These are phyloP conservation scores for Gila robusta DNA, from an alignment of 2,797 vertebrate species.

Conservation along the genomic window DNA sequence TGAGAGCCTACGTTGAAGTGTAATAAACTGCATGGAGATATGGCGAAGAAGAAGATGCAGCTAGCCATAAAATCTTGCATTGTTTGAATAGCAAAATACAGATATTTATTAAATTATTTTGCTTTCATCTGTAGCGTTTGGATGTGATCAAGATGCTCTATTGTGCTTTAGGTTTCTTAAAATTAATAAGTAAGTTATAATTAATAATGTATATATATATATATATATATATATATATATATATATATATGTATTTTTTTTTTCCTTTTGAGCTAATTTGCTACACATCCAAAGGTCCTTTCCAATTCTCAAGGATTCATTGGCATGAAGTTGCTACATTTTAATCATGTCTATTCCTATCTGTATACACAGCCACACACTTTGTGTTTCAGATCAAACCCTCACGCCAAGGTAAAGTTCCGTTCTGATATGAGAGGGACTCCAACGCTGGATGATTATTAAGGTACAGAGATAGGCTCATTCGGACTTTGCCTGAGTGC, in stretches of 20 bases:
- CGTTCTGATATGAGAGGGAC: conserved; percentile 42
- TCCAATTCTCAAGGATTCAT: not conserved
- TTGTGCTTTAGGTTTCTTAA: not conserved
- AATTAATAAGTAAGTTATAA: too few relatives aligned
- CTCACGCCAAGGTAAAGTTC: conserved; percentile 23
- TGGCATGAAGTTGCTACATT: not conserved
- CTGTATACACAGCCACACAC: not conserved
- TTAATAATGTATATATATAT: too few relatives aligned
- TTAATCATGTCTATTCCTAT: conserved; percentile 8
- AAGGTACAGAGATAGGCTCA: conserved; percentile 68
- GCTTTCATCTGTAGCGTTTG: not conserved
- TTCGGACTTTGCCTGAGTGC: conserved; percentile 62
- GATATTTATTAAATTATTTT: not conserved
- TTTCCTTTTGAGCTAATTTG: not conserved
- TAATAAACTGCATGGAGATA: too few relatives aligned
- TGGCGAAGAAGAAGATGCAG: not conserved
- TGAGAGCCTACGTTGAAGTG: too few relatives aligned
- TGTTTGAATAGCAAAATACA: not conserved
- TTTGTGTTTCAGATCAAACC: not conserved
- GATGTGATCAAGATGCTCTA: not conserved
- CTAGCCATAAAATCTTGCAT: not conserved
- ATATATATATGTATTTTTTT: too few relatives aligned
- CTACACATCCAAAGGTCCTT: not conserved
- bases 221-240: too few relatives aligned
- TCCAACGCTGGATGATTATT: conserved; percentile 52